phyloP scores from a whole-genome alignment of 2,113 vertebrate genomes.

The Camelus dromedarius region DNA sequence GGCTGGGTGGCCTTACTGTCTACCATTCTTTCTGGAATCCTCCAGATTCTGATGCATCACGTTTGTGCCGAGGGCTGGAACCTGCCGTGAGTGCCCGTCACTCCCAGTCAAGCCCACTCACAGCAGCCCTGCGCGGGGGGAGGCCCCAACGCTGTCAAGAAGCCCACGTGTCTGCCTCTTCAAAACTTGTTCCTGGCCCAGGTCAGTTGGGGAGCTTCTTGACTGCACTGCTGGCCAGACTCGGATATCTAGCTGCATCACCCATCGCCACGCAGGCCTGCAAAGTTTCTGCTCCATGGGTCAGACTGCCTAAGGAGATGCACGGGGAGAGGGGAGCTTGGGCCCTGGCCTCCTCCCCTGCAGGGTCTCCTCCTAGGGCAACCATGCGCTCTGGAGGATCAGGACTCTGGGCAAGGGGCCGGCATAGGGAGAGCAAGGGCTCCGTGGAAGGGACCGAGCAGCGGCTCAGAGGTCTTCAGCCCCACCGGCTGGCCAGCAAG shows the following conservation, averaged over 20 bases:
- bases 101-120: background rate
- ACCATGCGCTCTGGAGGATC: background rate
- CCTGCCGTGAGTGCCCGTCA: background rate
- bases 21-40: background rate
- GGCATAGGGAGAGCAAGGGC: fast-evolving
- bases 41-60: background rate
- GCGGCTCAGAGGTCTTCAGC: background rate
- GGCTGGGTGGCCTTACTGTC: background rate
- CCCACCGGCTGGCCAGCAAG: fast-evolving
- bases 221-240: fast-evolving
- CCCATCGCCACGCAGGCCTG: background rate
- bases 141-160: background rate
- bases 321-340: fast-evolving
- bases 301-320: fast-evolving
- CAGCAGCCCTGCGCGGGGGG: background rate
- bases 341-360: background rate
- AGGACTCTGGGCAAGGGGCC: background rate
- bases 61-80: background rate
- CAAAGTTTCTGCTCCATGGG: background rate
- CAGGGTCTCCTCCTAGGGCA: background rate
- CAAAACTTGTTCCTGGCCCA: background rate
- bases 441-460: fast-evolving
- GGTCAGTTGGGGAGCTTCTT: no score
- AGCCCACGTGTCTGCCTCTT: background rate
- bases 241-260: fast-evolving